These are phyloP conservation scores for Idris sp. DNA, from an alignment of 1,140 invertebrate species.

Conservation along the genomic window DNA sequence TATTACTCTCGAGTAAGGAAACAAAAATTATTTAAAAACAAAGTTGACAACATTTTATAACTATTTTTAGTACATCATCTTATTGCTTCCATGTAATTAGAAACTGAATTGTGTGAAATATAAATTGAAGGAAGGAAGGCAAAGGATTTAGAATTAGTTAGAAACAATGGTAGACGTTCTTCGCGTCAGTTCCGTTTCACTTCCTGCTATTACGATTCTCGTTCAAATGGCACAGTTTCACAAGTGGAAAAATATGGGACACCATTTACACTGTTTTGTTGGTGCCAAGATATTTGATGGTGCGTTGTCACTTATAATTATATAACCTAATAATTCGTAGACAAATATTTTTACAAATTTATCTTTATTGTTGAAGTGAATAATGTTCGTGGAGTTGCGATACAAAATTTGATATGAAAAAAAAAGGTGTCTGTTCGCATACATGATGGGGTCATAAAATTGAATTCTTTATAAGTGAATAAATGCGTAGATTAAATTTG, in stretches of 20 bases:
- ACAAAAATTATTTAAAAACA: slow-evolving; percentile 13
- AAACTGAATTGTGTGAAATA: slow-evolving; percentile 59
- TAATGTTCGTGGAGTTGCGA: too few species aligned
- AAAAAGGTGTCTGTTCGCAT: neutral
- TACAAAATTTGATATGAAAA: too few species aligned
- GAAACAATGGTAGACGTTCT: slow-evolving; percentile 60
- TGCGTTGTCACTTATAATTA: slow-evolving; percentile 36
- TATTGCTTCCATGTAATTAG: slow-evolving; percentile 53
- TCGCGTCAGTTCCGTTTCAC: slow-evolving; percentile 61
- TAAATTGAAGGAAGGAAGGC: slow-evolving; percentile 55
- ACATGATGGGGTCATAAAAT: neutral
- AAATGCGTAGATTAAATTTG: slow-evolving; percentile 4
- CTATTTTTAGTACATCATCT: slow-evolving; percentile 46
- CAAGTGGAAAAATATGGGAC: slow-evolving; percentile 48
- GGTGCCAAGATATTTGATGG: slow-evolving; percentile 29
- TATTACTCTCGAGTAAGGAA: too few species aligned
- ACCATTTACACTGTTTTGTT: slow-evolving; percentile 52
- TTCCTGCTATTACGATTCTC: slow-evolving; percentile 59
- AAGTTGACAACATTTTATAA: slow-evolving; percentile 21
- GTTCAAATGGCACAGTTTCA: slow-evolving; percentile 54
- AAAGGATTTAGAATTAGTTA: slow-evolving; percentile 56
- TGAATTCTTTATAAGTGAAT: slow-evolving; percentile 2
- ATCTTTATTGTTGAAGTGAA: slow-evolving; percentile 4
- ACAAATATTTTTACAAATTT: slow-evolving; percentile 23
- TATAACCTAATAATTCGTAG: slow-evolving; percentile 13